Conservation (phyloP, 2,797 vertebrate genomes). For the Silurus aristotelis region DNA sequence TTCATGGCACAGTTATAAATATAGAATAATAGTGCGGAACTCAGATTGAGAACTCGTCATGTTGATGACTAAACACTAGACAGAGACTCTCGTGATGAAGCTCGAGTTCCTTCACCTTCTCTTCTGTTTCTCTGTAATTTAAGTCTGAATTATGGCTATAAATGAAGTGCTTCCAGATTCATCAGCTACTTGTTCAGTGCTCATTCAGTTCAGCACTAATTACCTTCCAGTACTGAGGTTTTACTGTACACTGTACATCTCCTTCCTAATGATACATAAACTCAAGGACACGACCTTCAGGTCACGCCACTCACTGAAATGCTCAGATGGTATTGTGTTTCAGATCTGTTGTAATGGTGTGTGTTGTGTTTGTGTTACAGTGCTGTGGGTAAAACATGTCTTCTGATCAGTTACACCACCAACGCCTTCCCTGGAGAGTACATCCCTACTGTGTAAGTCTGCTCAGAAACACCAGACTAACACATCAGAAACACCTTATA, state of each 20-base stretch:
- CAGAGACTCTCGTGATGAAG: no score
- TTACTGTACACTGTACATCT: background rate
- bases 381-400: conserved; percentile 89
- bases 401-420: conserved; percentile 90
- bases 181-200: no score
- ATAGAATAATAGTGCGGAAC: no score
- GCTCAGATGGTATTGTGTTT: background rate
- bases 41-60: no score
- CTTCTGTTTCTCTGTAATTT: no score
- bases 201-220: no score
- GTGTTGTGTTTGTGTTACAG: conserved; percentile 68
- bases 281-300: background rate
- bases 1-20: no score
- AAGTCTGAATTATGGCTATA: no score
- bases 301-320: background rate
- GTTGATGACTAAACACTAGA: no score
- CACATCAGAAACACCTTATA: background rate
- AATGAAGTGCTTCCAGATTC: no score
- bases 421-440: conserved; percentile 91
- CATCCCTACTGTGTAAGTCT: conserved; percentile 89
- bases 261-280: background rate
- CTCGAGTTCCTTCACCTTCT: no score
- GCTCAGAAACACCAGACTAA: background rate
- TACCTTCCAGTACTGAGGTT: no score
- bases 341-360: background rate